Evolutionary conservation across 2,888 invertebrate genomes (phyloP).

Genomic region (Eupithecia dodoneata): DNA sequence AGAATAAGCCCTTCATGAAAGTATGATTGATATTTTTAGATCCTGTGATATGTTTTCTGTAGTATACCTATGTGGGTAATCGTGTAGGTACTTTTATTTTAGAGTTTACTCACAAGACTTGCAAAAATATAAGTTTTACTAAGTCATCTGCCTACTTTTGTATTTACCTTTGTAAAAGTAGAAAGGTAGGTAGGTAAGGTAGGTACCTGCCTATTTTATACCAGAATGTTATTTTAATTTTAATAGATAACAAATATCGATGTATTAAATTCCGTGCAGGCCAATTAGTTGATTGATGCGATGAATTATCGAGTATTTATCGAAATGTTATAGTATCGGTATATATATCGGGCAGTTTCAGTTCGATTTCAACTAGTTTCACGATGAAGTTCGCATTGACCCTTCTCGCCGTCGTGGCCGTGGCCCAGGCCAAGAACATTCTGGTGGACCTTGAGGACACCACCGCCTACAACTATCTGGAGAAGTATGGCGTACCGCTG

Average conservation of each 20-base stretch:
- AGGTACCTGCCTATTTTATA: background rate
- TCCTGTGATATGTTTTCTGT: too few relatives aligned
- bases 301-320: slow-evolving; percentile 1
- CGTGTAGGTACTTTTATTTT: too few relatives aligned
- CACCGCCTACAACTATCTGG: slow-evolving; percentile 52
- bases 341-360: background rate
- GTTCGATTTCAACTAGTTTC: background rate
- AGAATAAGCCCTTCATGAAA: too few relatives aligned
- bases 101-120: too few relatives aligned
- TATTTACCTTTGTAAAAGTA: too few relatives aligned
- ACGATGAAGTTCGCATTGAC: slow-evolving; percentile 37
- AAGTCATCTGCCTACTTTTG: too few relatives aligned
- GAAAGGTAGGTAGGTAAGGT: too few relatives aligned
- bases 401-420: slow-evolving; percentile 41
- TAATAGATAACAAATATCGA: background rate
- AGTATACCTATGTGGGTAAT: too few relatives aligned
- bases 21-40: too few relatives aligned
- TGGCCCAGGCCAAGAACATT: slow-evolving; percentile 33
- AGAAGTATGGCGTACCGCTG: slow-evolving; percentile 50
- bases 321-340: background rate
- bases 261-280: background rate
- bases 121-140: too few relatives aligned
- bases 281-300: background rate
- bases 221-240: background rate
- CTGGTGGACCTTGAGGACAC: slow-evolving; percentile 34